phyloP scores from a whole-genome alignment of 2,113 vertebrate genomes.

The Zeus faber region DNA sequence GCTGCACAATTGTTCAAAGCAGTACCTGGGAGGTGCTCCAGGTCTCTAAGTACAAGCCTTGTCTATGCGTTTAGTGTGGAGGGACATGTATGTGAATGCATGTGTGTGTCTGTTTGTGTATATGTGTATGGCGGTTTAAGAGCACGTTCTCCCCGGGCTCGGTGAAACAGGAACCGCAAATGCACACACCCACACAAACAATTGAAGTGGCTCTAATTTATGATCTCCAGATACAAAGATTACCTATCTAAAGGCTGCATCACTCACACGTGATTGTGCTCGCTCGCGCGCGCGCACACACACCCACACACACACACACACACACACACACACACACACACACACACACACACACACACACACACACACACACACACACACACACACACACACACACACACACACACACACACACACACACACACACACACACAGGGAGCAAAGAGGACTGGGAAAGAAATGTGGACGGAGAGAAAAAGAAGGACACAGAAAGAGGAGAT shows the following conservation, averaged over 20 bases:
- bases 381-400: background rate
- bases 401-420: background rate
- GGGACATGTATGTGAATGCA: background rate
- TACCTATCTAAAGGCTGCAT: slow-evolving; percentile 9
- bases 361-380: slow-evolving; percentile 1
- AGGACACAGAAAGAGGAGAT: background rate
- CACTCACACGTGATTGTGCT: background rate
- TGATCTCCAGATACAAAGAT: slow-evolving; percentile 4
- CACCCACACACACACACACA: too few species aligned
- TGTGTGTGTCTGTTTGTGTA: slow-evolving; percentile 2
- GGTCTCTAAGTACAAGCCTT: slow-evolving; percentile 11
- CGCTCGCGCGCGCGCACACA: too few species aligned
- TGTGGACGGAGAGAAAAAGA: background rate
- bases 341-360: too few species aligned
- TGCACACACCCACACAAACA: slow-evolving; percentile 8
- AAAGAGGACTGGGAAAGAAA: background rate
- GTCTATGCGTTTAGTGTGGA: background rate
- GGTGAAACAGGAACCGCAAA: slow-evolving; percentile 30
- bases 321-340: too few species aligned
- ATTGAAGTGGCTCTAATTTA: slow-evolving; percentile 10
- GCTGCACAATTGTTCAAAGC: slow-evolving; percentile 38
- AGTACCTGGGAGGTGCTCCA: slow-evolving; percentile 30
- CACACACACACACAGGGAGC: background rate
- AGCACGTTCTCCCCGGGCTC: background rate
- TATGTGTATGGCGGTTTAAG: background rate